phyloP scores from a whole-genome alignment of 2,888 invertebrate genomes.

The Hirudinaria manillensis region DNA sequence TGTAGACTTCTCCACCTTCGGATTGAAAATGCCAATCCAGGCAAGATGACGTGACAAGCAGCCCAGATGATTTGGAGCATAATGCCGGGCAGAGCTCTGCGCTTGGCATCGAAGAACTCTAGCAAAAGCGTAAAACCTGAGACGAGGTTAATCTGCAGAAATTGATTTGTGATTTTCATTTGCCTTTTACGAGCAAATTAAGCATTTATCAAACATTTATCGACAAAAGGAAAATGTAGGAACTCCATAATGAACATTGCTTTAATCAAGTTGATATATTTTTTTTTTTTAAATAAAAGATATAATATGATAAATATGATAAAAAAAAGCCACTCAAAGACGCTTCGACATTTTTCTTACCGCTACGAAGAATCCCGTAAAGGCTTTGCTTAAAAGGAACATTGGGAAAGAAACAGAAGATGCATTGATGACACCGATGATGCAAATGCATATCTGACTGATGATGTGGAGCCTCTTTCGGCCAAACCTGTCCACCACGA shows the following conservation, averaged over 20 bases:
- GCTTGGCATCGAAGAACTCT: background rate
- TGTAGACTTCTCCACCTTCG: background rate
- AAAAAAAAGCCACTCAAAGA: too few relatives aligned
- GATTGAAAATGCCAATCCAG: background rate
- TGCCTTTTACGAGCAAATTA: too few relatives aligned
- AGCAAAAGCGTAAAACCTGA: background rate
- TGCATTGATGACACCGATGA: conserved; percentile 24
- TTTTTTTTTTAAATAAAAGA: too few relatives aligned
- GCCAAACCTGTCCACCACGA: conserved; percentile 34
- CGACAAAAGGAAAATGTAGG: background rate
- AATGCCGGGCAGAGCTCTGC: background rate
- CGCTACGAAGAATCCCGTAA: conserved; percentile 20
- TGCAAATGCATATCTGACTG: conserved; percentile 15
- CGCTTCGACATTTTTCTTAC: background rate
- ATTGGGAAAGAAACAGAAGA: conserved; percentile 31
- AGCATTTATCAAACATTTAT: too few relatives aligned
- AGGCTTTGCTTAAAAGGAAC: conserved; percentile 28
- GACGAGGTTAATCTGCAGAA: background rate
- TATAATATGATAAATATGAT: too few relatives aligned
- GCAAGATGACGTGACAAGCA: background rate
- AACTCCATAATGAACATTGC: too few relatives aligned
- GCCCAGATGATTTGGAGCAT: background rate
- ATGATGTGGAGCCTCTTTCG: conserved; percentile 30
- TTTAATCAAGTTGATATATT: too few relatives aligned
- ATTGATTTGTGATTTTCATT: too few relatives aligned